These are phyloP conservation scores for Asobara japonica DNA, from an alignment of 1,140 invertebrate species.

Conservation along the genomic window DNA sequence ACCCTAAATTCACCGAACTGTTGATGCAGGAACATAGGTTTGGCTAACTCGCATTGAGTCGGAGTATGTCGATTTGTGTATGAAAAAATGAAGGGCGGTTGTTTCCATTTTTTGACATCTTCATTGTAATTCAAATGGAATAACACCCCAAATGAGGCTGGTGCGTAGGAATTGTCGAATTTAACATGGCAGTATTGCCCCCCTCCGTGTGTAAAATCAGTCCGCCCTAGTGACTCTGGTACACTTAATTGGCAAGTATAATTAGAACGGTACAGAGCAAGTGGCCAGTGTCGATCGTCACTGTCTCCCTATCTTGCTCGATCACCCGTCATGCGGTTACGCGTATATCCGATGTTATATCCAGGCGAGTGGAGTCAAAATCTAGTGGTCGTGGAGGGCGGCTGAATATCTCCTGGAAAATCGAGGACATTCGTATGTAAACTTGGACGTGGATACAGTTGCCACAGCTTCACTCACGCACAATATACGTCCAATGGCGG, in stretches of 20 bases:
- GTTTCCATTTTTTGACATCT: not conserved
- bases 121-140: not conserved
- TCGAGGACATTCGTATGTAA: slow-evolving; percentile 58
- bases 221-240: slow-evolving; percentile 30
- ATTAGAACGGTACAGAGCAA: slow-evolving; percentile 48
- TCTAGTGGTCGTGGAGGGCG: not conserved
- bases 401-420: slow-evolving; percentile 23
- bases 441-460: slow-evolving; percentile 43
- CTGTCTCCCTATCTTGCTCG: slow-evolving; percentile 35
- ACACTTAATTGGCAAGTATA: slow-evolving; percentile 54
- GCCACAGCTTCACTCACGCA: slow-evolving; percentile 24
- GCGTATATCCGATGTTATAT: not conserved
- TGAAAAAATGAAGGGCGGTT: not conserved
- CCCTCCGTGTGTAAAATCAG: not conserved
- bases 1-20: no score
- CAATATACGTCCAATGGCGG: slow-evolving; percentile 28
- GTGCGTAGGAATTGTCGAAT: slow-evolving; percentile 11
- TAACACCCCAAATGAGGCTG: not conserved
- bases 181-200: slow-evolving; percentile 31
- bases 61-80: not conserved
- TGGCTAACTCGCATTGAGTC: no score
- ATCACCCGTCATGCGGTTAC: slow-evolving; percentile 21
- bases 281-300: slow-evolving; percentile 47
- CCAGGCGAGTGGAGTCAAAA: slow-evolving; percentile 10
- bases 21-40: no score